These are phyloP conservation scores for Ellobium chinense DNA, from an alignment of 2,888 invertebrate species.

Conservation along the genomic window DNA sequence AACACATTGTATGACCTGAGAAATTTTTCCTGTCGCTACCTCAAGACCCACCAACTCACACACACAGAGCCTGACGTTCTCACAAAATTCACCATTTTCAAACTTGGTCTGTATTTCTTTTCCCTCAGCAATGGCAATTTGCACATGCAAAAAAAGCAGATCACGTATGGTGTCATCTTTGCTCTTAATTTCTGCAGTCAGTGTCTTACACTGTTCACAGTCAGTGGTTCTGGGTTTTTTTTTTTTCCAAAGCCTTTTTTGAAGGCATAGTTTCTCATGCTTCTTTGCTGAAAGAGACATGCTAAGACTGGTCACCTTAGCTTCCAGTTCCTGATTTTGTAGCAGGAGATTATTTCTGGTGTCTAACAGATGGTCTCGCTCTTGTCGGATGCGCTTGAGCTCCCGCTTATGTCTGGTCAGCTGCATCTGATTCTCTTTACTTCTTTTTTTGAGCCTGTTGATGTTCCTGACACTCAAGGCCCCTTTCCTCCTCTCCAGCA, in stretches of 20 bases:
- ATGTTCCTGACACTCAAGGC: background rate
- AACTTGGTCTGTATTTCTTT: background rate
- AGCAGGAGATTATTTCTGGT: too few species aligned
- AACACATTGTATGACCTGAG: background rate
- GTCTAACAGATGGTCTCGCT: too few species aligned
- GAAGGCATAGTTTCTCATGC: too few species aligned
- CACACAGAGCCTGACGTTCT: background rate
- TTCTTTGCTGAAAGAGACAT: too few species aligned
- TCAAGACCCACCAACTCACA: background rate
- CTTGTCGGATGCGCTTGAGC: too few species aligned
- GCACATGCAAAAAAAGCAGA: background rate
- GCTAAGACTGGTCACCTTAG: too few species aligned
- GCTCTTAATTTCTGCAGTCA: background rate
- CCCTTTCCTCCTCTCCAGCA: background rate
- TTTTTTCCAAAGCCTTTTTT: too few species aligned
- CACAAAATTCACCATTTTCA: background rate
- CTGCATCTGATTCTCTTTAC: background rate
- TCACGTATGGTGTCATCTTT: background rate
- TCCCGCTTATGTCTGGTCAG: too few species aligned
- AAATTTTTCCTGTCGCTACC: slow-evolving; percentile 1
- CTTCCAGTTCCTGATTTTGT: too few species aligned
- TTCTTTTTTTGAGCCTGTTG: background rate
- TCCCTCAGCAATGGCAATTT: background rate
- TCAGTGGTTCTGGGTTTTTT: background rate
- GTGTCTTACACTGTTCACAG: background rate